Conservation (phyloP, 2,797 vertebrate genomes). For the Vespertilio murinus region DNA sequence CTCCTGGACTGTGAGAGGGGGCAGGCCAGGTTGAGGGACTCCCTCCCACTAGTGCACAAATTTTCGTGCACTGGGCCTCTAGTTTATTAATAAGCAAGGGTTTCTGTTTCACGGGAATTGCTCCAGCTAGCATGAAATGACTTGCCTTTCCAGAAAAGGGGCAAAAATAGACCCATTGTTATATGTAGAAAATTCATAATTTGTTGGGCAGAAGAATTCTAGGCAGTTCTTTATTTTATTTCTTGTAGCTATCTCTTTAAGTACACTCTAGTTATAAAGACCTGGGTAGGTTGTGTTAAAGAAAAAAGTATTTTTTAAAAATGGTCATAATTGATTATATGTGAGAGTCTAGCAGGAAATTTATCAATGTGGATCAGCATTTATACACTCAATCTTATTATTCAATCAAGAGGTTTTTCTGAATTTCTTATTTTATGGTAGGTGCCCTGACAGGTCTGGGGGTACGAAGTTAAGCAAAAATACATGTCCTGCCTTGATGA, state of each 20-base stretch:
- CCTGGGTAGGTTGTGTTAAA: neutral
- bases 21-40: too few species aligned
- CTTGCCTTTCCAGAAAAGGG: neutral
- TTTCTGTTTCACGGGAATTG: neutral
- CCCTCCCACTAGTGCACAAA: too few species aligned
- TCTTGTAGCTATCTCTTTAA: neutral
- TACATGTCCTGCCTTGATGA: fast-evolving
- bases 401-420: neutral
- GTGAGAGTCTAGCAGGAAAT: neutral
- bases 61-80: too few species aligned
- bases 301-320: neutral
- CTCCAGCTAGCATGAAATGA: neutral
- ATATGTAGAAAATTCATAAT: neutral
- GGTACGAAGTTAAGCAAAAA: fast-evolving
- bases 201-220: neutral
- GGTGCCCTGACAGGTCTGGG: fast-evolving
- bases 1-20: too few species aligned
- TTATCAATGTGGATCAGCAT: neutral
- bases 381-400: neutral
- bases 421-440: neutral
- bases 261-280: neutral
- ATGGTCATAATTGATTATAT: neutral
- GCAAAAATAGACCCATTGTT: neutral
- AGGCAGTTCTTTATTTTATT: neutral
- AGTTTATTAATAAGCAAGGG: neutral